Percentiles rank a stretch among this genome's conserved stretches.
Evolutionary conservation across 2,113 vertebrate genomes (phyloP).

Genomic region (Loxodonta africana): DNA sequence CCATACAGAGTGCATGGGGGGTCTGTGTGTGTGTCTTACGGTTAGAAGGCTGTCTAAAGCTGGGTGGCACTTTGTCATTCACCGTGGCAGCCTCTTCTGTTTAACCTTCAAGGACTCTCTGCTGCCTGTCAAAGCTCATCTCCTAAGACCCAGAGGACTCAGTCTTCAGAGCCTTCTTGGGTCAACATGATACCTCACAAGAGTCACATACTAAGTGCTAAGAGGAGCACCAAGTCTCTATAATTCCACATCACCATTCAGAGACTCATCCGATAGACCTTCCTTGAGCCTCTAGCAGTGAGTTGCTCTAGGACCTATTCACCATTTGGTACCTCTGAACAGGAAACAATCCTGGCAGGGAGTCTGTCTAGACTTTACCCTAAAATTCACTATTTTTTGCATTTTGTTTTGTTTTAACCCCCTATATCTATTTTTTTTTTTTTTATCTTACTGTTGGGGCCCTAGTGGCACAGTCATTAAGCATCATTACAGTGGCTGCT

Average conservation of each 20-base stretch:
- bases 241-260: background rate
- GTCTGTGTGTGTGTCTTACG: background rate
- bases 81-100: background rate
- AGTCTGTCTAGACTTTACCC: background rate
- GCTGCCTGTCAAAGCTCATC: background rate
- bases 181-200: background rate
- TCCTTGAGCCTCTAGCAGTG: background rate
- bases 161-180: background rate
- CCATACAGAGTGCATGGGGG: background rate
- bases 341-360: background rate
- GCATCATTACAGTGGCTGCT: background rate
- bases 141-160: background rate
- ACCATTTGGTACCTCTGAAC: background rate
- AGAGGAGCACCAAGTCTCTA: background rate
- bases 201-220: background rate
- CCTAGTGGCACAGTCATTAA: no score
- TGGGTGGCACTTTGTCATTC: background rate
- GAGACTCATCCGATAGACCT: background rate
- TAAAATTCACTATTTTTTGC: background rate
- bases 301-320: background rate
- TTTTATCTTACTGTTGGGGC: background rate
- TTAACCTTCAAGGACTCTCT: background rate
- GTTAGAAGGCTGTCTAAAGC: background rate
- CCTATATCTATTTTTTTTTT: no score
- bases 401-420: no score